Percentiles rank a stretch among this genome's conserved stretches.
phyloP scores from a whole-genome alignment of 2,113 vertebrate species.

The Seriola quinqueradiata region DNA sequence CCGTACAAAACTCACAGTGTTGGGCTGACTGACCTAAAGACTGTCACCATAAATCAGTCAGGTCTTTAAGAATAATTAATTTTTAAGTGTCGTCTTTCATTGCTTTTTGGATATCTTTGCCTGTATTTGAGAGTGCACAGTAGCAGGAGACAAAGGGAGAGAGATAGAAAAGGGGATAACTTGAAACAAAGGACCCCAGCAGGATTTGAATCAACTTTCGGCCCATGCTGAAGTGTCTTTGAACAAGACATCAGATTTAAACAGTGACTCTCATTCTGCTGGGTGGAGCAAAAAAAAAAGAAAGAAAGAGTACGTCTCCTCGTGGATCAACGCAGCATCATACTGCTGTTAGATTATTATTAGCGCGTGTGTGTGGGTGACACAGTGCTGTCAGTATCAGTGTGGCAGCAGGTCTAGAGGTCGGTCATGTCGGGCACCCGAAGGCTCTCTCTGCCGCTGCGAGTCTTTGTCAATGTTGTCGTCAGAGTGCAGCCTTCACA shows the following conservation, averaged over 20 bases:
- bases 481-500: constrained; percentile 47
- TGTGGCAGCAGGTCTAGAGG: constrained; percentile 55
- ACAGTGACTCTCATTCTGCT: neutral
- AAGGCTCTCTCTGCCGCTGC: constrained; percentile 61
- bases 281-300: constrained; percentile 9
- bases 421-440: constrained; percentile 44
- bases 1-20: no score
- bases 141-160: no score
- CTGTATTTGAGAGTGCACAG: no score
- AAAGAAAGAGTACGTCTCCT: neutral
- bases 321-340: constrained; percentile 25
- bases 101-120: no score
- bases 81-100: no score
- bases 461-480: constrained; percentile 55
- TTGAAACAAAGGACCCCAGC: neutral
- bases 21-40: no score
- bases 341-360: constrained; percentile 42
- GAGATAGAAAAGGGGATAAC: no score
- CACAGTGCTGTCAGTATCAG: constrained; percentile 42
- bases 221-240: neutral
- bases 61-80: no score
- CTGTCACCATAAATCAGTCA: no score
- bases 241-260: neutral
- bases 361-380: constrained; percentile 49
- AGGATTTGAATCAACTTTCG: neutral